Evolutionary conservation across 2,113 vertebrate genomes (phyloP).

Genomic region (Nothobranchius kuhntae): DNA sequence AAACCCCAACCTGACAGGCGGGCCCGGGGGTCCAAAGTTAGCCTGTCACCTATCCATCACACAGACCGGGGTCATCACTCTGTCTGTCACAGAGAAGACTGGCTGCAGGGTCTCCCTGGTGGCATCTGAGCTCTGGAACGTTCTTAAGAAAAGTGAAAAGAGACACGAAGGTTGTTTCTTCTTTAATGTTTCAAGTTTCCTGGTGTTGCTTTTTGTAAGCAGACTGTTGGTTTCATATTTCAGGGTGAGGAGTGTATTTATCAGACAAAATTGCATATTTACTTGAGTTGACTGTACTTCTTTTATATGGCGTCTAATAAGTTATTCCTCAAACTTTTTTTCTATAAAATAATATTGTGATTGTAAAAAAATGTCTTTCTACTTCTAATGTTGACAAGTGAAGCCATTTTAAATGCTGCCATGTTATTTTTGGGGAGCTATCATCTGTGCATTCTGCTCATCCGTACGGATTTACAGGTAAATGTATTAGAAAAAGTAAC

Average conservation of each 20-base stretch:
- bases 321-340: too few species aligned
- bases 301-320: too few species aligned
- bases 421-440: too few species aligned
- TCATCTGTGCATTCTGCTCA: too few species aligned
- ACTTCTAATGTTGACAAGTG: too few species aligned
- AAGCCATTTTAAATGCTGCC: too few species aligned
- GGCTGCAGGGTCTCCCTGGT: constrained; percentile 58
- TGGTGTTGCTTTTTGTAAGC: neutral
- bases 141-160: constrained; percentile 34
- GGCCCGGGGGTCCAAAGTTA: constrained; percentile 59
- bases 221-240: neutral
- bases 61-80: constrained; percentile 66
- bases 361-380: too few species aligned
- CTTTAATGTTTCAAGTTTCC: neutral
- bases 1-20: constrained; percentile 70
- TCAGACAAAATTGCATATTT: neutral
- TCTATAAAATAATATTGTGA: too few species aligned
- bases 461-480: too few species aligned
- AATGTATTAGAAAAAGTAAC: too few species aligned
- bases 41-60: constrained; percentile 79
- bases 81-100: constrained; percentile 56
- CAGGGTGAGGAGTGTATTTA: neutral
- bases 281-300: neutral
- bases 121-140: constrained; percentile 48
- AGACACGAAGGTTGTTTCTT: constrained; percentile 4